A percentile compares a stretch with the other conserved stretches of the same genome.
These are phyloP conservation scores for Lophotriccus pileatus DNA, from an alignment of 2,797 vertebrate species.

Conservation along the genomic window DNA sequence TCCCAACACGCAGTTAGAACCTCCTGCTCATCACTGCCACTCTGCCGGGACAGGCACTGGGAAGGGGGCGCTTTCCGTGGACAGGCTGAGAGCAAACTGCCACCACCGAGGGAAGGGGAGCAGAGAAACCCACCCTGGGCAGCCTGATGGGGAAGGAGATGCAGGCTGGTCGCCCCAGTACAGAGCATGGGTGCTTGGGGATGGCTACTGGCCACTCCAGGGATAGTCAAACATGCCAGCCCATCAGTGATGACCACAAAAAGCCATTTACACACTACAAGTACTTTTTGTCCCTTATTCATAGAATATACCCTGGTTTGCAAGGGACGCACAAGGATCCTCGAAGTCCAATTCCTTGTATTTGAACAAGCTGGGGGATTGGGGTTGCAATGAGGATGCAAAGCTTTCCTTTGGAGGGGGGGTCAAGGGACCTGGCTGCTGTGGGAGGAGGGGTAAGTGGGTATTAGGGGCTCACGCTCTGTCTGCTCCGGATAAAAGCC, in stretches of 20 bases:
- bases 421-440: not conserved
- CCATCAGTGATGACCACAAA: fast-evolving
- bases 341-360: fast-evolving
- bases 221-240: fast-evolving
- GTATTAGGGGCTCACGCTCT: not conserved
- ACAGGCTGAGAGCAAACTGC: not conserved
- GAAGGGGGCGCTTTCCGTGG: not conserved
- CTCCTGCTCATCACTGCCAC: not conserved
- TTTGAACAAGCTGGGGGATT: not conserved
- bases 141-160: not conserved
- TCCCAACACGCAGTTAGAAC: not conserved
- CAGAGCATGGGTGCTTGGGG: not conserved
- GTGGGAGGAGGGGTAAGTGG: not conserved
- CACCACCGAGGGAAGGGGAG: not conserved
- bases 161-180: not conserved
- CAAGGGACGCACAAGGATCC: not conserved
- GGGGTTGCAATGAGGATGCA: not conserved
- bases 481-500: not conserved
- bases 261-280: fast-evolving
- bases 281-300: not conserved
- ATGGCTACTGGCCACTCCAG: not conserved
- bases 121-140: not conserved
- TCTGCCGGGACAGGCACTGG: fast-evolving
- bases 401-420: not conserved
- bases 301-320: not conserved